Conservation (phyloP, 2,797 vertebrate species). For the Catharus ustulatus region DNA sequence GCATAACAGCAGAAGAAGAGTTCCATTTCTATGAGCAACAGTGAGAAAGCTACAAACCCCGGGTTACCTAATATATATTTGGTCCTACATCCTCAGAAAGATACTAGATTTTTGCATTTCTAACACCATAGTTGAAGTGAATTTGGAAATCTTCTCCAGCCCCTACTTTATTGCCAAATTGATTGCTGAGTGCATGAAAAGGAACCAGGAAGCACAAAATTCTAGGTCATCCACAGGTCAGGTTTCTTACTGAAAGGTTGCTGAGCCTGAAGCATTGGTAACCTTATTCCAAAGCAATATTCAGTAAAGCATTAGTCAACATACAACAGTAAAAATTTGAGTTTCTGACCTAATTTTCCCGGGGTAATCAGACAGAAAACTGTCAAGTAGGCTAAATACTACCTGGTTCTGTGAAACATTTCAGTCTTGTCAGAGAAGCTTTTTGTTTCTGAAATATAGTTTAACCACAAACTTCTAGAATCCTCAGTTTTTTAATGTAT, state of each 20-base stretch:
- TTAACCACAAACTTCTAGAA: not conserved
- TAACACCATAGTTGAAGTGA: not conserved
- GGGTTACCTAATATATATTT: not conserved
- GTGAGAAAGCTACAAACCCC: not conserved
- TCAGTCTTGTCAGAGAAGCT: not conserved
- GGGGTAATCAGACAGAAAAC: not conserved
- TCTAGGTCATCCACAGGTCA: not conserved
- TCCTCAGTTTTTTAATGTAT: fast-evolving
- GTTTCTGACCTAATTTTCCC: not conserved
- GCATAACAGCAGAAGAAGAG: not conserved
- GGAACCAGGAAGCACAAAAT: not conserved
- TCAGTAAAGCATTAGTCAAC: not conserved
- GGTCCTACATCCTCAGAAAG: not conserved
- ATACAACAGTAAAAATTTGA: not conserved
- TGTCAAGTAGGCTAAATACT: not conserved
- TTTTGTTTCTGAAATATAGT: not conserved
- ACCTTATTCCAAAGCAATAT: not conserved
- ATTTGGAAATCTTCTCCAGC: not conserved
- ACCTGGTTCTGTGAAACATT: not conserved
- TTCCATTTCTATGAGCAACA: not conserved
- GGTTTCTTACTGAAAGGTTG: not conserved
- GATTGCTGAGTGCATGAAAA: not conserved
- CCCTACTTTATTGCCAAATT: not conserved
- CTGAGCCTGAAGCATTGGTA: not conserved
- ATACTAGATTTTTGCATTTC: not conserved